phyloP scores from a whole-genome alignment of 37 sponge, comb jelly and placozoan species.

The Dysidea cf. avara region DNA sequence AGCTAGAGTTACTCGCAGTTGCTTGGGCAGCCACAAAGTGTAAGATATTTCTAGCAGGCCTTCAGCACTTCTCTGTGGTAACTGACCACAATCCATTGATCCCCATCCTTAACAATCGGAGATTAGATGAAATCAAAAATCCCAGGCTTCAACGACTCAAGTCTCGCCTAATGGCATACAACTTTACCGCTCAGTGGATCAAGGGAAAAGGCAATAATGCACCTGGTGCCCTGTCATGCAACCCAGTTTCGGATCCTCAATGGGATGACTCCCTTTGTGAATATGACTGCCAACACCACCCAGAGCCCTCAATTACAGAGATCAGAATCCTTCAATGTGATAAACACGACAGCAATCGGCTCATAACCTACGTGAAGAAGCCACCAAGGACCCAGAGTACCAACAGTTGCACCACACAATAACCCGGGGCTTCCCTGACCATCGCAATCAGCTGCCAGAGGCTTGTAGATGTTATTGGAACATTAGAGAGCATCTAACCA shows the following conservation, averaged over 20 bases:
- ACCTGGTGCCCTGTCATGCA: neutral
- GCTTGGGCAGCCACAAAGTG: conserved; percentile 10
- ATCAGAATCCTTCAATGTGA: too few relatives aligned
- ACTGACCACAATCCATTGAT: conserved; percentile 26
- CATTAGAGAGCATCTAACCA: too few relatives aligned
- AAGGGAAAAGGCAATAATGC: conserved; percentile 1
- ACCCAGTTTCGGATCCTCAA: neutral
- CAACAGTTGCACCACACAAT: too few relatives aligned
- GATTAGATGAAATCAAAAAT: conserved; percentile 14
- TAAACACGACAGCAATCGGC: too few relatives aligned
- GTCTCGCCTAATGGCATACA: neutral
- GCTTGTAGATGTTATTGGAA: too few relatives aligned
- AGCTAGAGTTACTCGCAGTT: conserved; percentile 1
- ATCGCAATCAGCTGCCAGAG: too few relatives aligned
- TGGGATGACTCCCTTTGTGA: neutral
- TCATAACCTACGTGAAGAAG: too few relatives aligned
- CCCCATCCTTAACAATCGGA: conserved; percentile 23
- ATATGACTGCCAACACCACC: neutral
- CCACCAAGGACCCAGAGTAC: too few relatives aligned
- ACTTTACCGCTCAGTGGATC: conserved; percentile 3
- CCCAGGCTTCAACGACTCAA: conserved; percentile 6
- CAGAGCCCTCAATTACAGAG: too few relatives aligned
- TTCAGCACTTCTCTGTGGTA: neutral
- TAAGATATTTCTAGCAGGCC: conserved; percentile 8
- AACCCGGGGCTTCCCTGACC: too few relatives aligned